Base-by-base conservation (phyloP, 30 jellyfish, hydroid and myxozoan genomes). In the Turritopsis rubra region DNA sequence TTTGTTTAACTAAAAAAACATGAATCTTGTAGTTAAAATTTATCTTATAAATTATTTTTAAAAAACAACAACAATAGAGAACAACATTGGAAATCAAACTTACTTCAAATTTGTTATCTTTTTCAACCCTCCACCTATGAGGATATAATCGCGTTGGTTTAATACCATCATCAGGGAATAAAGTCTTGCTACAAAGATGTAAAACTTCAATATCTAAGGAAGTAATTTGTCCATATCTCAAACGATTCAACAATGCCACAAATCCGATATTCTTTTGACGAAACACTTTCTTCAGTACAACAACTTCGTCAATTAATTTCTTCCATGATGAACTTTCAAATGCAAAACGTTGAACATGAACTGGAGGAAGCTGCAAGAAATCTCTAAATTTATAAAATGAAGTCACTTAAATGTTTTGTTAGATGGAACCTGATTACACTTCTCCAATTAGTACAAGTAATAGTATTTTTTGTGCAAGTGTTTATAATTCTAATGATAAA, bases 341-440 rank as follows among this genome's bases (percentile, higher is more conserved):
- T 81, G 94, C 89, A 73, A 89, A 89, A 20, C 73, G 23, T 31
- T 72, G 81, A 1, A 5, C 75, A 8, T 79, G 53, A 20, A 89
- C 96, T 24, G 96, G 96, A 75, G 96, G 96, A 30, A 89, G 90
- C 90, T 89, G 96, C 1, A 89, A 88, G 66, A 89, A 89, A 65
- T 89, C 96, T 65, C 96, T 89, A 79, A 27, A 85, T 16, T 7
- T 1, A 21, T 17, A 66, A 7, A 66, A 17, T 21, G 76, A 21
- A 21, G 29, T 7, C 28, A 68, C 8, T 68, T n/a, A 0, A 68
- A 7, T 19, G 19, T n/a, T 68, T n/a, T 19, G 0, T 19, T 7
- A 7, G 19, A 68, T 3, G 13, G 13, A 41, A 41, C 60, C 60
- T n/a, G n/a, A n/a, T n/a, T n/a, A n/a, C n/a, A n/a, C n/a, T n/a